Conservation (phyloP, 1,140 invertebrate genomes). For the Drosophila bifasciata region DNA sequence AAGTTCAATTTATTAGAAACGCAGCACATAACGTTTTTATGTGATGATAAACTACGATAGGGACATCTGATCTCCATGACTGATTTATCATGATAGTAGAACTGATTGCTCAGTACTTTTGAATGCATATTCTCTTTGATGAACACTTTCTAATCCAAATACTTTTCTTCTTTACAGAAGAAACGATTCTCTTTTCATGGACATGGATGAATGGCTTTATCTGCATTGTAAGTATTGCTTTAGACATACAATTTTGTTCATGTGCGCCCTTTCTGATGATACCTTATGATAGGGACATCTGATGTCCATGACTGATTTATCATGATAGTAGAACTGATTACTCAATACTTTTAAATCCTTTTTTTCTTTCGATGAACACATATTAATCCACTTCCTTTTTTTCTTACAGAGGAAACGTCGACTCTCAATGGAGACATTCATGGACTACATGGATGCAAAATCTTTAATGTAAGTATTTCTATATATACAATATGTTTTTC, state of each 20-base stretch:
- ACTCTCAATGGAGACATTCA: too few species aligned
- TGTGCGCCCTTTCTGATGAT: slow-evolving; percentile 35
- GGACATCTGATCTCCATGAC: slow-evolving; percentile 53
- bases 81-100: slow-evolving; percentile 53
- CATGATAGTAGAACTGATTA: slow-evolving; percentile 48
- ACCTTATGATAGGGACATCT: slow-evolving; percentile 46
- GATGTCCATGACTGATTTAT: slow-evolving; percentile 56
- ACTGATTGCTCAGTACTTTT: slow-evolving; percentile 2
- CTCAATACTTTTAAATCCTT: too few species aligned
- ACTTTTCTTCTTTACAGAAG: neutral
- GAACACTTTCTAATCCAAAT: neutral
- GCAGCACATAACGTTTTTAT: neutral
- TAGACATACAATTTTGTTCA: too few species aligned
- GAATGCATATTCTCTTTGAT: neutral
- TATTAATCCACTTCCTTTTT: neutral
- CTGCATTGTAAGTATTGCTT: neutral
- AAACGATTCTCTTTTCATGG: neutral
- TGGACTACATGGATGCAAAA: too few species aligned
- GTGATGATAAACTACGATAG: slow-evolving; percentile 38
- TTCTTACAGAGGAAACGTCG: neutral
- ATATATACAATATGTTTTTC: too few species aligned
- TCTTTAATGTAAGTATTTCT: neutral
- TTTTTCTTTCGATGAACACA: neutral
- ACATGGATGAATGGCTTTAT: too few species aligned
- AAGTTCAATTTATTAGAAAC: neutral